Evolutionary conservation across 2,797 vertebrate species (phyloP).

Genomic region (Sarcophilus harrisii): DNA sequence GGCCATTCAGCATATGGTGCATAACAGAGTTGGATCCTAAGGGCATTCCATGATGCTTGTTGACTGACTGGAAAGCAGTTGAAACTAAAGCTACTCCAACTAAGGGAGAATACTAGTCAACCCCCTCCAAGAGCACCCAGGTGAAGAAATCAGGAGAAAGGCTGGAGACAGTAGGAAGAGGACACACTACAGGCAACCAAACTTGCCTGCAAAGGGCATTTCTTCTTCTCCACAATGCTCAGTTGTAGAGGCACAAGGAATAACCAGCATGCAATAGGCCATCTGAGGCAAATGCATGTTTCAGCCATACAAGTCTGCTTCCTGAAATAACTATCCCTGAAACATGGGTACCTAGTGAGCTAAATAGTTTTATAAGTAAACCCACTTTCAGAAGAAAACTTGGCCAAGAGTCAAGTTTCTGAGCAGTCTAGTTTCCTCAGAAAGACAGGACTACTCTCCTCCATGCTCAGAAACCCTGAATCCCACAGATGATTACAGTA

Average conservation of each 20-base stretch:
- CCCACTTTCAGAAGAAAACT: neutral
- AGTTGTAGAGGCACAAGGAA: slow-evolving; percentile 25
- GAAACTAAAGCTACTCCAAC: slow-evolving; percentile 3
- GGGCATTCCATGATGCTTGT: neutral
- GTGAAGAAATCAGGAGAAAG: slow-evolving; percentile 14
- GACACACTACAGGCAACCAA: neutral
- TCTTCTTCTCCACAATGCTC: slow-evolving; percentile 48
- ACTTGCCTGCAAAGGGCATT: slow-evolving; percentile 9
- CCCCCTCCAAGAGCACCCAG: slow-evolving; percentile 1
- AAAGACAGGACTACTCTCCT: neutral
- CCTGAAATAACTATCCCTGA: slow-evolving; percentile 30
- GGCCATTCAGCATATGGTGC: slow-evolving; percentile 49
- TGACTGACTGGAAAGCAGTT: slow-evolving; percentile 48
- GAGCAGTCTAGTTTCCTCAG: neutral
- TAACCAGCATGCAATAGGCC: neutral
- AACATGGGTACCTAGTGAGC: slow-evolving; percentile 16
- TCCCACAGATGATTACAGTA: neutral
- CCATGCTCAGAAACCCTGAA: neutral
- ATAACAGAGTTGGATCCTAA: neutral
- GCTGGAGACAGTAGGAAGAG: slow-evolving; percentile 35
- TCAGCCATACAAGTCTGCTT: slow-evolving; percentile 39
- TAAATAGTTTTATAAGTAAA: slow-evolving; percentile 44
- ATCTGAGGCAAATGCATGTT: neutral
- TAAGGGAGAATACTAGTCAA: slow-evolving; percentile 14
- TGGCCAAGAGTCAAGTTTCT: neutral